Percentiles rank a stretch among this genome's conserved stretches.
phyloP scores from a whole-genome alignment of 2,888 invertebrate genomes.

The Cantharis rufa region DNA sequence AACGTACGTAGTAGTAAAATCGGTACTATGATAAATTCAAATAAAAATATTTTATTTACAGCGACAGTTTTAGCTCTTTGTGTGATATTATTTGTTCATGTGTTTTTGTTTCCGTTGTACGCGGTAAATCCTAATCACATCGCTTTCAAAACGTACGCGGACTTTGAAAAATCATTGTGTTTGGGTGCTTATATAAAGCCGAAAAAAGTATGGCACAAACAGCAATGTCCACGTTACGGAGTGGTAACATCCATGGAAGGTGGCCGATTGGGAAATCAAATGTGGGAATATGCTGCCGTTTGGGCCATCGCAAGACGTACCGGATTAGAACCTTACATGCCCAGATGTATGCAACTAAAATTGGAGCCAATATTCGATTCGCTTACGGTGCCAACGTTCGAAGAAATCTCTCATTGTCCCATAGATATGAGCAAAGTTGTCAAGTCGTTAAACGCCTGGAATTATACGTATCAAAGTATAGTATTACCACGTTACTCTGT shows the following conservation, averaged over 20 bases:
- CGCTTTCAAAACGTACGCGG: constrained; percentile 56
- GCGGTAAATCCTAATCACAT: constrained; percentile 52
- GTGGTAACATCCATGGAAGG: constrained; percentile 58
- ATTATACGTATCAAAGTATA: constrained; percentile 62
- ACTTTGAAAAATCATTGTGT: constrained; percentile 62
- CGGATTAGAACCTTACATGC: constrained; percentile 57
- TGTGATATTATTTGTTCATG: constrained; percentile 63
- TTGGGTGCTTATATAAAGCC: constrained; percentile 52
- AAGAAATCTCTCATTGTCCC: constrained; percentile 61
- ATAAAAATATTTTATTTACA: constrained; percentile 63
- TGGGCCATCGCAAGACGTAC: constrained; percentile 58
- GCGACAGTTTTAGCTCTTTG: constrained; percentile 63
- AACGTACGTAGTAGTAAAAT: constrained; percentile 4
- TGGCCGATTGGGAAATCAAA: constrained; percentile 56
- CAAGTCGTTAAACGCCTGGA: constrained; percentile 60
- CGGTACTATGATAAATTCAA: constrained; percentile 59
- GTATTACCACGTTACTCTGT: constrained; percentile 60
- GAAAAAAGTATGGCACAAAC: constrained; percentile 49
- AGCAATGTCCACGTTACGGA: constrained; percentile 55
- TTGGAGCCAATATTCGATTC: constrained; percentile 61
- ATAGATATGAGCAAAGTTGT: constrained; percentile 57
- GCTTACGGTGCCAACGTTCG: constrained; percentile 60
- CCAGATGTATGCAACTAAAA: constrained; percentile 58
- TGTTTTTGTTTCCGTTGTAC: constrained; percentile 64
- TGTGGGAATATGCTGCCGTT: constrained; percentile 60